Evolutionary conservation across 2,113 vertebrate species (phyloP), one percentile per base, ranked within the genome.

Genomic region (Capreolus pygargus): DNA sequence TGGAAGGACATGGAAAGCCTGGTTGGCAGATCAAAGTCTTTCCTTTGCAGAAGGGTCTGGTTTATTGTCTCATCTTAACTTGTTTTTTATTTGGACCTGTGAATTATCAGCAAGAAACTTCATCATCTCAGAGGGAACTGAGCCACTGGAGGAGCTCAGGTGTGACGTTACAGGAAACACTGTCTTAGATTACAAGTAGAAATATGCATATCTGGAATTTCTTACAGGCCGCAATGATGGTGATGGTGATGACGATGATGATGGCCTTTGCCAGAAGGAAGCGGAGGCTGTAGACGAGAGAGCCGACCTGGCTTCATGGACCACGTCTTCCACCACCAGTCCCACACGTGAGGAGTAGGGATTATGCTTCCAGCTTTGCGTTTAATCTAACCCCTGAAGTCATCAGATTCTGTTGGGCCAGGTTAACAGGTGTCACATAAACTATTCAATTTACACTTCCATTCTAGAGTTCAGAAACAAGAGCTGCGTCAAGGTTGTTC

Each of bases 1-100:
- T 0, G 23, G 33, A 92, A 67, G 30, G 67, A 60, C 64, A 57
- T 27, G 9, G 43, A 67, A 58, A 95, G 3, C 89, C 90, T 39
- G 14, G 27, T 8, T 52, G 84, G 39, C 36, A 78, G 58, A 96
- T 67, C 47, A 90, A 90, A 90, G 39, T 45, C 58, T 93, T 52
- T 58, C 78, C 33, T 45, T 86, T 91, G 60, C 15, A 83, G 36
- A 58, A 67, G 1, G 3, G 5, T 91, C 36, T 58, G 33, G 27
- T 60, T 84, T 90, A 50, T 45, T 70, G 36, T 15, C 15, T 79
- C 21, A 33, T n/a, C 12, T 19, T 57, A 82, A 61, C 76, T 39
- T 58, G 25, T 89, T 61, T 30, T 82, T 92, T 61, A 12, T 23
- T 5, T 57, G 19, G 39, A 43, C 91, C 16, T 28, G 19, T 21